Conservation (phyloP, 2,797 vertebrate species). For the Brotula barbata region DNA sequence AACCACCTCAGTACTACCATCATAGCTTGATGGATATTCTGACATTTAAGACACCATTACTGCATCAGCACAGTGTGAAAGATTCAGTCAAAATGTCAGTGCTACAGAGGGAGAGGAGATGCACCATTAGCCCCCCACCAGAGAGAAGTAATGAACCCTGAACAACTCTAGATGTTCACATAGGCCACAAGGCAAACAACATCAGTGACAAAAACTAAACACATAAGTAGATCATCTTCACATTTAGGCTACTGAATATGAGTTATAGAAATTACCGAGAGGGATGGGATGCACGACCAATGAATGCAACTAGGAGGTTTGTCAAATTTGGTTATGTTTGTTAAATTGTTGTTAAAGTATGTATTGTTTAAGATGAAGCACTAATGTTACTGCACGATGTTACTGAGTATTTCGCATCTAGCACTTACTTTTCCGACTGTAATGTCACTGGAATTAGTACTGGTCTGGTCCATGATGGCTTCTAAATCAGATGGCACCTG, state of each 20-base stretch:
- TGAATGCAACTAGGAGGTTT: too few relatives aligned
- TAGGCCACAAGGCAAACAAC: slow-evolving; percentile 46
- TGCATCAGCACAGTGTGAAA: slow-evolving; percentile 42
- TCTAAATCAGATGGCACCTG: slow-evolving; percentile 20
- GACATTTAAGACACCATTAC: slow-evolving; percentile 41
- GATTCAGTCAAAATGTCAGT: slow-evolving; percentile 67
- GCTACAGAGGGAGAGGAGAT: slow-evolving; percentile 56
- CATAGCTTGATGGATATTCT: slow-evolving; percentile 53
- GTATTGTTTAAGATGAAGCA: not conserved
- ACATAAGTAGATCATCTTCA: not conserved
- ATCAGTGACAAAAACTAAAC: slow-evolving; percentile 36
- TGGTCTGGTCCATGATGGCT: slow-evolving; percentile 32
- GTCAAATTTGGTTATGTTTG: too few relatives aligned
- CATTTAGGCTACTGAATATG: too few relatives aligned
- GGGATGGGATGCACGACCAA: too few relatives aligned
- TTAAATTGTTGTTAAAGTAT: too few relatives aligned
- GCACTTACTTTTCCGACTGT: slow-evolving; percentile 70
- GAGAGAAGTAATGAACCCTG: slow-evolving; percentile 67
- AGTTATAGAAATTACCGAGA: too few relatives aligned
- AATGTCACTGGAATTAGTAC: slow-evolving; percentile 62
- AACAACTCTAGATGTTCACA: slow-evolving; percentile 52
- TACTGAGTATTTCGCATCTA: not conserved
- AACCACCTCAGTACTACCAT: slow-evolving; percentile 15
- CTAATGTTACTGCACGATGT: not conserved
- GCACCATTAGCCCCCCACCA: slow-evolving; percentile 67